Evolutionary conservation across 2,888 invertebrate genomes (phyloP).

Genomic region (Caenorhabditis panamensis): DNA sequence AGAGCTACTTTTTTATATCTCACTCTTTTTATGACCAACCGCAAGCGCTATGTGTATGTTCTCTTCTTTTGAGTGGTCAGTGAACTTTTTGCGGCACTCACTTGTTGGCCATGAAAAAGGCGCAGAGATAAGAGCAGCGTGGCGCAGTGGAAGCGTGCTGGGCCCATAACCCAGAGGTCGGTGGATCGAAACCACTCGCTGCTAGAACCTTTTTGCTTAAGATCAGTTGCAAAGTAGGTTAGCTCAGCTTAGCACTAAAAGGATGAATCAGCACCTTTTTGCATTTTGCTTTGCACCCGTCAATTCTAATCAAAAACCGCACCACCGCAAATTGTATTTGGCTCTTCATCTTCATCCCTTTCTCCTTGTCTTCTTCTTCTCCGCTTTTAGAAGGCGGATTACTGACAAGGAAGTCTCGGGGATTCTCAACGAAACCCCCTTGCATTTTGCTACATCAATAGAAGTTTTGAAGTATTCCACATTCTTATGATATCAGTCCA

Average conservation of each 20-base stretch:
- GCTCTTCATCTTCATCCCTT: not conserved
- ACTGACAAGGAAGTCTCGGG: not conserved
- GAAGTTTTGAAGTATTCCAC: constrained; percentile 17
- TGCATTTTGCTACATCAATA: constrained; percentile 1
- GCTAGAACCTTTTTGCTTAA: constrained; percentile 52
- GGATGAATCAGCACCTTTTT: too few relatives aligned
- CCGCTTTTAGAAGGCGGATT: constrained; percentile 7
- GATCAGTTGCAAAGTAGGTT: too few relatives aligned
- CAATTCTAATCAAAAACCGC: constrained; percentile 36
- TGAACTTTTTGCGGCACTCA: not conserved
- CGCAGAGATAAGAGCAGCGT: constrained; percentile 85
- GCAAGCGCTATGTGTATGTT: too few relatives aligned
- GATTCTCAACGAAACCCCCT: constrained; percentile 20
- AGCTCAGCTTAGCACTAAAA: too few relatives aligned
- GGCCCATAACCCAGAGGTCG: constrained; percentile 93
- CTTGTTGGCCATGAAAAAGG: not conserved
- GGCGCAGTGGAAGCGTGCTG: constrained; percentile 90
- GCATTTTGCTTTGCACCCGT: not conserved
- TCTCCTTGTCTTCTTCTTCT: constrained; percentile 15
- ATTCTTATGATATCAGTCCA: constrained; percentile 60
- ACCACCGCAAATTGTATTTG: constrained; percentile 50
- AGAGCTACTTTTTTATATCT: constrained; percentile 32
- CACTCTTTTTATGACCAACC: too few relatives aligned
- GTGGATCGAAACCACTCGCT: constrained; percentile 83
- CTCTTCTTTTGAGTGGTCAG: not conserved